A percentile compares a stretch with the other conserved stretches of the same genome.
Conservation (phyloP, 2,797 vertebrate species). For the Gymnodraco acuticeps region DNA sequence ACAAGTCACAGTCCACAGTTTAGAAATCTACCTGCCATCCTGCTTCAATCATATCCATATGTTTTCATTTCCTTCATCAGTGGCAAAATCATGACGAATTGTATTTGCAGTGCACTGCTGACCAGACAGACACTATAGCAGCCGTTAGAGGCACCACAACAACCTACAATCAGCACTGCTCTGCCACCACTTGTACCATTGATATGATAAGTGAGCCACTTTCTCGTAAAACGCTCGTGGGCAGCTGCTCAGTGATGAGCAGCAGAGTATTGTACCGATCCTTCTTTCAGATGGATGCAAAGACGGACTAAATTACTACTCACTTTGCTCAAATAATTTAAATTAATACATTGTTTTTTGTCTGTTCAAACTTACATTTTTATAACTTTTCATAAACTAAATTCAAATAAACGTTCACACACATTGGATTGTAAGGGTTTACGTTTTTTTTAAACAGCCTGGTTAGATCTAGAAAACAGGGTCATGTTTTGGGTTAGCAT, state of each 20-base stretch:
- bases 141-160: too few relatives aligned
- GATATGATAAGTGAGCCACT: slow-evolving; percentile 12
- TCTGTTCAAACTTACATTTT: too few relatives aligned
- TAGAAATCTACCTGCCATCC: background rate
- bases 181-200: background rate
- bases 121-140: background rate
- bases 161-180: background rate
- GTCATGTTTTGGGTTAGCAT: too few relatives aligned
- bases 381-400: too few relatives aligned
- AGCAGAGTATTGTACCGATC: background rate
- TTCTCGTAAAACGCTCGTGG: background rate
- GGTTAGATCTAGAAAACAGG: too few relatives aligned
- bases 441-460: too few relatives aligned
- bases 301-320: background rate
- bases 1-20: background rate
- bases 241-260: slow-evolving; percentile 6
- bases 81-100: background rate
- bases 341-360: background rate
- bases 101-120: too few relatives aligned
- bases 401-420: too few relatives aligned
- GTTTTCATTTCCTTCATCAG: background rate
- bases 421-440: too few relatives aligned
- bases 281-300: background rate
- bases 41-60: background rate
- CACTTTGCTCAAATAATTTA: background rate